phyloP scores from a whole-genome alignment of 2,888 invertebrate species.

The Brachypalpus laphriformis region DNA sequence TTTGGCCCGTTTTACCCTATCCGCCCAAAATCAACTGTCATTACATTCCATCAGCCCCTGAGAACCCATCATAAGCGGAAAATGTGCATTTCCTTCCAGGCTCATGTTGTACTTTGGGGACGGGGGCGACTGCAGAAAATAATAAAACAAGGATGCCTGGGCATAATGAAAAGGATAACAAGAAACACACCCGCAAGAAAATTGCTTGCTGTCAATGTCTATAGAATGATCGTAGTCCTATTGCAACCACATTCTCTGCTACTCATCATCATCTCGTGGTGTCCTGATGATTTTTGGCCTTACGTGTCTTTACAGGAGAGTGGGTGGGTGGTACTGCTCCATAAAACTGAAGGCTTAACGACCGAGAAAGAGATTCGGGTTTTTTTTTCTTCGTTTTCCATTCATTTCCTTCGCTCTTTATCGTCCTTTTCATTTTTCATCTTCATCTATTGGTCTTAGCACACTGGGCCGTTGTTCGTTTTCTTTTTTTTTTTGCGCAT shows the following conservation, averaged over 20 bases:
- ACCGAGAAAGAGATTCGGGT: constrained; percentile 17
- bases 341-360: constrained; percentile 64
- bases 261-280: constrained; percentile 21
- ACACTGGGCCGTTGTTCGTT: constrained; percentile 10
- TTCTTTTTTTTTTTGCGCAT: constrained; percentile 3
- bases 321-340: constrained; percentile 17
- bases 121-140: constrained; percentile 16
- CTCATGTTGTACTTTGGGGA: constrained; percentile 27
- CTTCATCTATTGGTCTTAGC: neutral
- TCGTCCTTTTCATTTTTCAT: constrained; percentile 42
- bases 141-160: constrained; percentile 61
- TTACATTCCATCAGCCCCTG: constrained; percentile 67
- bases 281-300: constrained; percentile 59
- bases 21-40: constrained; percentile 72
- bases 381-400: constrained; percentile 7
- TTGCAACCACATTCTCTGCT: constrained; percentile 1
- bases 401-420: constrained; percentile 14
- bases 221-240: constrained; percentile 19
- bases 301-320: constrained; percentile 23
- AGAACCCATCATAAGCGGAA: constrained; percentile 41
- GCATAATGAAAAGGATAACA: constrained; percentile 70
- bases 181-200: constrained; percentile 72
- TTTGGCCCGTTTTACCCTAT: constrained; percentile 45
- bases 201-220: constrained; percentile 69
- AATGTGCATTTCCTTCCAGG: constrained; percentile 73